These are phyloP conservation scores for Eupithecia subumbrata DNA, from an alignment of 2,888 invertebrate species.

Conservation along the genomic window DNA sequence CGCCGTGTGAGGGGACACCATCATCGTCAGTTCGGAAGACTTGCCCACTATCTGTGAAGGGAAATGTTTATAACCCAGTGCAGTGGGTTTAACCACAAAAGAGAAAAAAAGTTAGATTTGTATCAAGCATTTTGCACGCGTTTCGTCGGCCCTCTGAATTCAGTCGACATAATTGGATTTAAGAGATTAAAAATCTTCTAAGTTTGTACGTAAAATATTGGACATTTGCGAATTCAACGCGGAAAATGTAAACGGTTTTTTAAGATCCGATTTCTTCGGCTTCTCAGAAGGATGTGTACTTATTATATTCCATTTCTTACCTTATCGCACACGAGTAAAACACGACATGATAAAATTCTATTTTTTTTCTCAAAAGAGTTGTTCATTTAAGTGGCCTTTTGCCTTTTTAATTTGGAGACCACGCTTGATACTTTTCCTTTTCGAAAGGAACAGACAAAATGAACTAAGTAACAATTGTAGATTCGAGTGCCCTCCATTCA, in stretches of 20 bases:
- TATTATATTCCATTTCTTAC: too few species aligned
- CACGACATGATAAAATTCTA: too few species aligned
- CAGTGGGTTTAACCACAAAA: not conserved
- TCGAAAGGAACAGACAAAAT: not conserved
- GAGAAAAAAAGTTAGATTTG: not conserved
- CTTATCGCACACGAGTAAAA: too few species aligned
- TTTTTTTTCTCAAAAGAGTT: too few species aligned
- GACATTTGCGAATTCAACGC: too few species aligned
- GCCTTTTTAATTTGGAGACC: not conserved
- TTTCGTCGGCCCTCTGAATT: not conserved
- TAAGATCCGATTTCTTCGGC: too few species aligned
- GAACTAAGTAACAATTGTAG: not conserved
- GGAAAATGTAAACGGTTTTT: too few species aligned
- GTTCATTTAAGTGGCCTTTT: too few species aligned
- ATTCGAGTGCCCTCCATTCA: not conserved
- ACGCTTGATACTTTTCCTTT: not conserved
- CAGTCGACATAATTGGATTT: too few species aligned
- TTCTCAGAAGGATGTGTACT: too few species aligned
- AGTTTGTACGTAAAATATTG: too few species aligned
- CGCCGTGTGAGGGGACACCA: conserved; percentile 89
- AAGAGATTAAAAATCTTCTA: too few species aligned
- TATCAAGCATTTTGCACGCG: not conserved
- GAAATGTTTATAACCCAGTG: not conserved
- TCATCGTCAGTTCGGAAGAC: conserved; percentile 89
- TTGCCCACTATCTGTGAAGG: conserved; percentile 87